Evolutionary conservation across 2,888 invertebrate species (phyloP).

Genomic region (Stenurella melanura): DNA sequence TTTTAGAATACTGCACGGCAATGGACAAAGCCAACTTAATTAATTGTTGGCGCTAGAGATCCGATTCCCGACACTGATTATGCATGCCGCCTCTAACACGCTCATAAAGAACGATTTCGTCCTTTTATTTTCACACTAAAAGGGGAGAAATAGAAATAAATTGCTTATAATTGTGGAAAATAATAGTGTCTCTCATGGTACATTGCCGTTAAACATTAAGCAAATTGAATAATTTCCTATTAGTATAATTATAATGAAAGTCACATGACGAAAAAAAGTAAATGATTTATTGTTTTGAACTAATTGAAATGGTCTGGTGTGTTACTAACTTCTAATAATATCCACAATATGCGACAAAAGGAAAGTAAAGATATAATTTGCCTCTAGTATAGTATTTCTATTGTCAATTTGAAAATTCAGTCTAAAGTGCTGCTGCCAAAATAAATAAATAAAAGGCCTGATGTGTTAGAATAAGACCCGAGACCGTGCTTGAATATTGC

Average conservation of each 20-base stretch:
- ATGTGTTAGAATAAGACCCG: too few relatives aligned
- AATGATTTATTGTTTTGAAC: not conserved
- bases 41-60: slow-evolving; percentile 52
- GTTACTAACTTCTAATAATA: too few relatives aligned
- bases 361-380: too few relatives aligned
- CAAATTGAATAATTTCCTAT: not conserved
- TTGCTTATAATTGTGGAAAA: not conserved
- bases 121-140: slow-evolving; percentile 46
- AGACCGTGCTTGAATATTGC: too few relatives aligned
- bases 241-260: not conserved
- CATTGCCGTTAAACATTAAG: not conserved
- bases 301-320: too few relatives aligned
- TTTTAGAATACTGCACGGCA: slow-evolving; percentile 10
- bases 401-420: too few relatives aligned
- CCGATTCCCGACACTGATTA: slow-evolving; percentile 51
- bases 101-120: slow-evolving; percentile 53
- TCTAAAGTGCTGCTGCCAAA: too few relatives aligned
- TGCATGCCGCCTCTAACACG: slow-evolving; percentile 54
- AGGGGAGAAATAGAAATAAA: slow-evolving; percentile 20
- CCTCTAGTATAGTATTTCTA: too few relatives aligned
- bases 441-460: too few relatives aligned
- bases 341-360: too few relatives aligned
- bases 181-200: not conserved
- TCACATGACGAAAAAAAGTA: not conserved
- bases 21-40: slow-evolving; percentile 53